These are phyloP conservation scores for Engraulis encrasicolus DNA, from an alignment of 2,113 vertebrate species.

Conservation along the genomic window DNA sequence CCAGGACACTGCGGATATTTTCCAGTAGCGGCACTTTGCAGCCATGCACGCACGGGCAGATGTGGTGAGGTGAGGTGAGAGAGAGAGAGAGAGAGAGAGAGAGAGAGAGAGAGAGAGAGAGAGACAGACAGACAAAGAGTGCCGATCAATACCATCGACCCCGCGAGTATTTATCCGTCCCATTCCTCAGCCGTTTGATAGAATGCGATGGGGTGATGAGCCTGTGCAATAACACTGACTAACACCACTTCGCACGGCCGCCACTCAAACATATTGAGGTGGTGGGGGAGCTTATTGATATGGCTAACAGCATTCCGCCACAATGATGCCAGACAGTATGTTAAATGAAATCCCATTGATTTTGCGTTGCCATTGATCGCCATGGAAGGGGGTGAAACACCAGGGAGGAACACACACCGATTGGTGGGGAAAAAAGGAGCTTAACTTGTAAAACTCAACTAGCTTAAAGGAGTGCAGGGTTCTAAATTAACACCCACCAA, in stretches of 20 bases:
- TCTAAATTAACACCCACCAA: no score
- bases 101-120: no score
- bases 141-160: constrained; percentile 65
- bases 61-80: no score
- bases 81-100: no score
- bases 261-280: constrained; percentile 70
- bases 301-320: constrained; percentile 72
- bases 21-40: constrained; percentile 74
- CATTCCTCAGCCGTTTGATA: constrained; percentile 74
- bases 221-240: constrained; percentile 71
- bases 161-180: constrained; percentile 67
- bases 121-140: no score
- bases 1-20: constrained; percentile 64
- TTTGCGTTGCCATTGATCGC: constrained; percentile 59
- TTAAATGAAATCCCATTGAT: constrained; percentile 77
- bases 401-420: neutral
- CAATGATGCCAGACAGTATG: constrained; percentile 71
- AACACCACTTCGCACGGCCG: constrained; percentile 66
- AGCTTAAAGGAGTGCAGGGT: constrained; percentile 26
- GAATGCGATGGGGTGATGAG: constrained; percentile 77
- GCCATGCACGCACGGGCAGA: constrained; percentile 67
- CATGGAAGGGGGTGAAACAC: constrained; percentile 36
- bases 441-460: constrained; percentile 26
- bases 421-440: constrained; percentile 1
- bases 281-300: constrained; percentile 76